Evolutionary conservation across 2,797 vertebrate species (phyloP).

Genomic region (Crocodylus rhombifer): DNA sequence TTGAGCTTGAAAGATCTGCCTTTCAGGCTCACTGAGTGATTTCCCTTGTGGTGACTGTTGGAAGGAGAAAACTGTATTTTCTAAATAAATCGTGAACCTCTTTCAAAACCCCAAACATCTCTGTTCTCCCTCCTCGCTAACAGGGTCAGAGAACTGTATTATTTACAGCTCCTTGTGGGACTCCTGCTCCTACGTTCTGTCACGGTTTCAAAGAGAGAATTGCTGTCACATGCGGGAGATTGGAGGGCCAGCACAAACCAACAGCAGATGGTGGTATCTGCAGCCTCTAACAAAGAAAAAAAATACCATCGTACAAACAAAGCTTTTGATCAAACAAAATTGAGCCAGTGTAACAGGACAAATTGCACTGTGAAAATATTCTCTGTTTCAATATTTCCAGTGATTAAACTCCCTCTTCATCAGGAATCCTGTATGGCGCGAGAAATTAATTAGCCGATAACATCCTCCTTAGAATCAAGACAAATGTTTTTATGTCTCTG

Average conservation of each 20-base stretch:
- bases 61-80: slow-evolving; percentile 16
- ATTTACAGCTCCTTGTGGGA: slow-evolving; percentile 2
- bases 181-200: neutral
- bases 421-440: neutral
- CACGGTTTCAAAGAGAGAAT: neutral
- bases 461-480: slow-evolving; percentile 37
- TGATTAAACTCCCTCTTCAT: slow-evolving; percentile 37
- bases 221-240: neutral
- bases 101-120: neutral
- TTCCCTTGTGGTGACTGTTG: slow-evolving; percentile 35
- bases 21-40: slow-evolving; percentile 34
- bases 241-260: slow-evolving; percentile 20
- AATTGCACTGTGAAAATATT: slow-evolving; percentile 33
- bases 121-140: rapidly evolving
- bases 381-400: slow-evolving; percentile 32
- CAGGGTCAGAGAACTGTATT: neutral
- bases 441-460: slow-evolving; percentile 55
- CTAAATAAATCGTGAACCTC: neutral
- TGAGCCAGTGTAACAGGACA: neutral
- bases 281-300: neutral
- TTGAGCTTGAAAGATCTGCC: slow-evolving; percentile 26
- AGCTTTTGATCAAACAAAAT: slow-evolving; percentile 30
- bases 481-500: slow-evolving; percentile 51
- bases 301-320: neutral
- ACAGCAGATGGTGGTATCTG: rapidly evolving